Conservation (phyloP, 1,140 invertebrate species). For the Panagrolaimus sp. region DNA sequence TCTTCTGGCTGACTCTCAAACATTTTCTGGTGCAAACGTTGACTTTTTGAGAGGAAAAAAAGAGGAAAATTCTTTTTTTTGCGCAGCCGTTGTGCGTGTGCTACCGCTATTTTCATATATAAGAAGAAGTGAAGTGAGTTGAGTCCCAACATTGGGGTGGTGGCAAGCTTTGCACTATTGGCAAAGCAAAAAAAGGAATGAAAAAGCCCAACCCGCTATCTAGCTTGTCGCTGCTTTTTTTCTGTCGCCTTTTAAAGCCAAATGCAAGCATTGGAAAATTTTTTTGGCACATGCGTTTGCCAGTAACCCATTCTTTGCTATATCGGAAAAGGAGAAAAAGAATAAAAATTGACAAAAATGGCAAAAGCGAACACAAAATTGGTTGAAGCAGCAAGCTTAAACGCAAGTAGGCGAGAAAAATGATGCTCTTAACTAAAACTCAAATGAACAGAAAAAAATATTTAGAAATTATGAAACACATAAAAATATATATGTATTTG, state of each 20-base stretch:
- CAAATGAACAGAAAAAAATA: too few relatives aligned
- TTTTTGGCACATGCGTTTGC: conserved; percentile 4
- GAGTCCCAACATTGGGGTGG: not conserved
- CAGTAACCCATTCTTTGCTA: not conserved
- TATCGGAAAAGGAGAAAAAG: too few relatives aligned
- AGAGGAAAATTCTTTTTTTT: not conserved
- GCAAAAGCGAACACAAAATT: too few relatives aligned
- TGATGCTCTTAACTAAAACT: too few relatives aligned
- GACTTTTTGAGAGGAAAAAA: not conserved
- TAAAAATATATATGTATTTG: too few relatives aligned
- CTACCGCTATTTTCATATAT: not conserved
- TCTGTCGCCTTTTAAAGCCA: conserved; percentile 1
- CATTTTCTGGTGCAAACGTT: not conserved
- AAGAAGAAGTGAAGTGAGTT: too few relatives aligned
- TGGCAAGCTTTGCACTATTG: conserved; percentile 5
- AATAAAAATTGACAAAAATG: too few relatives aligned
- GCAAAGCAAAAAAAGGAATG: not conserved
- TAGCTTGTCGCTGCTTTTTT: conserved; percentile 1
- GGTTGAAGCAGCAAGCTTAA: too few relatives aligned
- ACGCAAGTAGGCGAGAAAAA: too few relatives aligned
- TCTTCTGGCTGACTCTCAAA: too few relatives aligned
- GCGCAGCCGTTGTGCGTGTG: not conserved
- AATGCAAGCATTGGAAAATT: conserved; percentile 9
- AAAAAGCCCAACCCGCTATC: conserved; percentile 11
- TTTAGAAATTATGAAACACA: too few relatives aligned